A percentile compares a stretch with the other conserved stretches of the same genome.
phyloP scores from a whole-genome alignment of 2,888 invertebrate genomes.

The Ceriagrion tenellum region DNA sequence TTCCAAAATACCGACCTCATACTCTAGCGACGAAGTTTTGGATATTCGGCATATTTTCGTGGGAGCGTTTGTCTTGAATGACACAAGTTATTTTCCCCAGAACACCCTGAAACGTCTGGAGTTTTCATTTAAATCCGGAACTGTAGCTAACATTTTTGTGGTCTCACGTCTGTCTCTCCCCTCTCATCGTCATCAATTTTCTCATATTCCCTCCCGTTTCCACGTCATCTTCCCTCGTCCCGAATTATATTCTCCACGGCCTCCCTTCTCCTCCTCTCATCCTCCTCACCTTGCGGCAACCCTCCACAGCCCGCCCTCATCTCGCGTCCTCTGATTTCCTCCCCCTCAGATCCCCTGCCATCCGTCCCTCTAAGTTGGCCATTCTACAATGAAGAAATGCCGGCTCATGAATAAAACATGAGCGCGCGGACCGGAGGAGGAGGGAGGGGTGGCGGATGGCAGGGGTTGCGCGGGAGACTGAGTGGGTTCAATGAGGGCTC shows the following conservation, averaged over 20 bases:
- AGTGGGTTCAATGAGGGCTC: constrained; percentile 1
- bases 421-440: background rate
- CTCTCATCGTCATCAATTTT: no score
- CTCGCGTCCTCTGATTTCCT: background rate
- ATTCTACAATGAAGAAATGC: constrained; percentile 54
- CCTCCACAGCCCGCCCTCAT: no score
- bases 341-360: background rate
- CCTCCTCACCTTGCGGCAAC: background rate
- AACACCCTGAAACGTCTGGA: background rate
- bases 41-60: no score
- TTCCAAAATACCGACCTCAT: no score
- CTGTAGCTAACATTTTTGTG: background rate
- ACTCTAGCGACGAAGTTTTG: no score
- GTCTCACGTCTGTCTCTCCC: no score
- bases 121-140: background rate
- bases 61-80: no score
- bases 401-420: constrained; percentile 55
- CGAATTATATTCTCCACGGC: background rate
- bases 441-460: background rate
- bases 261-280: background rate
- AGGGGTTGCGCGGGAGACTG: background rate
- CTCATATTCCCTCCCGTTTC: background rate
- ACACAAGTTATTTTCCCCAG: no score
- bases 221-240: background rate
- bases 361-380: constrained; percentile 51